Base-by-base conservation (phyloP, 1,140 invertebrate species). In the Sitodiplosis mosellana region DNA sequence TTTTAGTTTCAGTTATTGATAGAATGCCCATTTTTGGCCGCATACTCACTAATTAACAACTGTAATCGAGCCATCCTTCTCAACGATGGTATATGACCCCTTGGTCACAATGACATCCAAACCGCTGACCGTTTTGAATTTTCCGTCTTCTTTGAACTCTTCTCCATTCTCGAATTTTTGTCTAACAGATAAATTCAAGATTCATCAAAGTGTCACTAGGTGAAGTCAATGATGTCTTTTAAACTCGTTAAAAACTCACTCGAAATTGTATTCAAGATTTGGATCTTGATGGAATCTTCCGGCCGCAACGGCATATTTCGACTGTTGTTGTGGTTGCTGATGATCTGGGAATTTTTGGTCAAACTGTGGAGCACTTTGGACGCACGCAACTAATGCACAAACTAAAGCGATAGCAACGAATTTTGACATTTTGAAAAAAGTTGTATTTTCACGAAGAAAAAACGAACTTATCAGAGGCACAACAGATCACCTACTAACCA, bases 251-350 rank as follows among this genome's bases (percentile, higher is more conserved):
- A 40, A 15, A n/a, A 40, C 37, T 40, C 37, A 40, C 37, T 40
- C 37, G 12, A 40, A 40, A 40, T n/a, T 40, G 37, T 40, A 40
- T 18, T 40, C 37, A 40, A 40, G 37, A 40, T 40, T 40, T 40
- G 37, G 37, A n/a, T 40, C 37, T 12, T 40, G 37, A 40, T 40
- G 37, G 37, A 40, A 40, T 15, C 14, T 3, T 6, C 17, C 37
- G 14, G 3, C 17, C 3, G 17, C 17, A n/a, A 40, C 37, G 4
- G 6, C 14, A 40, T 15, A 40, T 40, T 18, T n/a, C 14, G 37
- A 18, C 12, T 40, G 37, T 15, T 15, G 14, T 40, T 40, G 4
- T 40, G 14, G 37, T n/a, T n/a, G 14, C 6, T n/a, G 37, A 6
- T n/a, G 37, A 40, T 36, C n/a, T 36, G 34, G n/a, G n/a, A 27